Evolutionary conservation across 2,888 invertebrate genomes (phyloP), one percentile per base, ranked within the genome.

Genomic region (Laothoe populi): DNA sequence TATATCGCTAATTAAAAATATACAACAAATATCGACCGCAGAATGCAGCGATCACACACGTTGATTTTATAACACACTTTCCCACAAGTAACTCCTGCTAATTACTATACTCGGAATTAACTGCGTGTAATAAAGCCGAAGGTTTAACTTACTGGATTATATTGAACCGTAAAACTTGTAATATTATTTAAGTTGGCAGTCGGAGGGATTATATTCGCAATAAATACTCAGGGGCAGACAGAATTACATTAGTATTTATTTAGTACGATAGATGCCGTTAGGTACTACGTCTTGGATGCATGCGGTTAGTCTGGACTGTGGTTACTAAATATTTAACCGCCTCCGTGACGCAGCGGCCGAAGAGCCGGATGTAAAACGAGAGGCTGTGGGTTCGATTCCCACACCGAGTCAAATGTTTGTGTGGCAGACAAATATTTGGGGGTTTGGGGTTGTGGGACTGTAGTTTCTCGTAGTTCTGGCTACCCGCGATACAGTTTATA

Each of bases 171-270:
- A 53, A 35, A 53, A 53, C 35, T 49, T 10, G 53, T 35, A 35
- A 46, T 58, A 66, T 65, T 61, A 64, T 65, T 63, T 63, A 66
- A 65, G 64, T 64, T 64, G 63, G 64, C 66, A 66, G 58, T 60
- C 59, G 59, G 59, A 64, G 57, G 53, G 63, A 66, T 66, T 66
- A 64, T 63, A 44, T 57, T 49, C 57, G 62, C 65, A 61, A 63
- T 65, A 61, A 64, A 66, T 64, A 65, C 60, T 66, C 59, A 61
- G 44, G 49, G 16, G 59, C 61, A 16, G 49, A 48, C 24, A 45
- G 45, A 45, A 45, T 46, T 46, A 46, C 46, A 13, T 11, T 23
- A 46, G 13, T 24, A 24, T 46, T 46, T 46, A 46, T 23, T 1
- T 24, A 46, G 24, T 11, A 13, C 13, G 21, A 21, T 46, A 1